Evolutionary conservation across 2,888 invertebrate genomes (phyloP), one percentile per base, ranked within the genome.

Genomic region (Petrolisthes manimaculis): DNA sequence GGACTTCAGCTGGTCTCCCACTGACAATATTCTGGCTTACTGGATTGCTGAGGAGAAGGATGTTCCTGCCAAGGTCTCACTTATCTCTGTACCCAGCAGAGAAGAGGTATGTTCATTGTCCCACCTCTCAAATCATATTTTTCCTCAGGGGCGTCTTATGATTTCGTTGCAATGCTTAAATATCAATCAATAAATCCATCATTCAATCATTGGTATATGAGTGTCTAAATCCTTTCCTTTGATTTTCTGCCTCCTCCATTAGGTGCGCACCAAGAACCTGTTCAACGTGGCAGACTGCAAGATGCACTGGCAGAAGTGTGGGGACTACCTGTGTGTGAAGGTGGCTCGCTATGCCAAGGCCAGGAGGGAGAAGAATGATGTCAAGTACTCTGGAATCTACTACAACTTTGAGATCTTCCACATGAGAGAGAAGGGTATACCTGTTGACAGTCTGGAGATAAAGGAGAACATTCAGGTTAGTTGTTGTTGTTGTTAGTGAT

Each of bases 391-490:
- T 51, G 98, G 99, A 91, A 97, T 98, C 96, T 98, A 98, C 92
- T 98, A 97, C 93, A 99, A 99, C 93, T 98, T 99, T 94, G 99
- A 99, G 94, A 97, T 99, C 92, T 99, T 99, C 94, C 98, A 99
- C 92, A 98, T 99, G 96, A 95, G 98, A 85, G 98, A 99, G 92
- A 99, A 99, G 92, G 96, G 98, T 93, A 97, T 99, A 92, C 99
- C 99, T 0, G 98, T 99, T 0, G 99, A 99, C 93, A 98, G 97
- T 14, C 96, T 99, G 1, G 99, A 99, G 93, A 97, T 98, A 90
- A 98, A 99, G 93, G 91, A 91, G 79, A 90, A 90, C 21, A 90
- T 91, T 67, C 90, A 89, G 82, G 91, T 89, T 55, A 56, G 51
- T 56, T n/a, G n/a, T n/a, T n/a, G 67, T 14, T 37, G 37, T 37